Evolutionary conservation across 2,888 invertebrate species (phyloP).

Genomic region (Tortricodes alternella): DNA sequence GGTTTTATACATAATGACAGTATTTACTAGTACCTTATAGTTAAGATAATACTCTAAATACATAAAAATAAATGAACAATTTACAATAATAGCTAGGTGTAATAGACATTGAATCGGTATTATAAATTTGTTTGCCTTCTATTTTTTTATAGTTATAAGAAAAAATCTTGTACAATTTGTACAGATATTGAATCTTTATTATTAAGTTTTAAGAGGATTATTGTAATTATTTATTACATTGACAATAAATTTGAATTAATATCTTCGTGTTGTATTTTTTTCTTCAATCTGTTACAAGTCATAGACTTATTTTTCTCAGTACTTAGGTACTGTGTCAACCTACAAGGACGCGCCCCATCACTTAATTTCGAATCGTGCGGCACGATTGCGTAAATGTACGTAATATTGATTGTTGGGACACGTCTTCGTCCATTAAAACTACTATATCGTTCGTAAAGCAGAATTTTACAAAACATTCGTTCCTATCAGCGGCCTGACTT

Average conservation of each 20-base stretch:
- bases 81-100: constrained; percentile 8
- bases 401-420: too few relatives aligned
- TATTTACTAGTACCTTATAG: constrained; percentile 58
- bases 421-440: too few relatives aligned
- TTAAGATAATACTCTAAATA: constrained; percentile 52
- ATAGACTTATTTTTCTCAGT: too few relatives aligned
- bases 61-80: constrained; percentile 27
- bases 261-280: neutral
- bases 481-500: too few relatives aligned
- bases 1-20: constrained; percentile 43
- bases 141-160: constrained; percentile 35
- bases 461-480: too few relatives aligned
- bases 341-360: too few relatives aligned
- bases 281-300: too few relatives aligned
- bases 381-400: too few relatives aligned
- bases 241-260: constrained; percentile 30
- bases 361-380: too few relatives aligned
- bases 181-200: constrained; percentile 74
- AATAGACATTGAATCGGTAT: neutral
- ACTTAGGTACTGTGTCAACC: too few relatives aligned
- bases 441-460: too few relatives aligned
- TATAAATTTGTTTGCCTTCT: constrained; percentile 24
- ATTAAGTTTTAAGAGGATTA: constrained; percentile 54
- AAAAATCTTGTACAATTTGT: constrained; percentile 71
- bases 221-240: constrained; percentile 67